Base-by-base conservation (phyloP, 2,888 invertebrate genomes). In the Plutella xylostella region DNA sequence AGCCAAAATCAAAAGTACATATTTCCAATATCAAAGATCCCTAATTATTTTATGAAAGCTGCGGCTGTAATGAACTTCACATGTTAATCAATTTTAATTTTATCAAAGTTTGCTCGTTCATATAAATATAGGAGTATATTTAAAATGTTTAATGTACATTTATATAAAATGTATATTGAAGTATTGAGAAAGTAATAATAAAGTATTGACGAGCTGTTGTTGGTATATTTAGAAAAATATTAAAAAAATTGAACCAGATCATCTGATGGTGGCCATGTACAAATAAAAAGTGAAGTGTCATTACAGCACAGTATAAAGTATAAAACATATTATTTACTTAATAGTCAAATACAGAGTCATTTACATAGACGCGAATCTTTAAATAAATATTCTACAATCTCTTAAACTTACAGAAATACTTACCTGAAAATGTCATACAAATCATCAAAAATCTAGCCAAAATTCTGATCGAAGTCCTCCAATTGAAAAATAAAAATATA, bases 241-340 rank as follows among this genome's bases (percentile, higher is more conserved):
- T 71, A 77, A 74, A 69, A 63, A 61, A 51, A 50, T 48, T 59
- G 57, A 78, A 73, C 72, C 88, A 88, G 88, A 88, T 87, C 88
- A 88, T 88, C 88, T 88, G 88, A 88, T 88, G 88, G 84, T 86
- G 78, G 70, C 83, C 85, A 87, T 87, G 88, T 88, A 88, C 88
- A 88, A 88, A 88, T 86, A 54, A 60, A 61, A 69, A 72, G 78
- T 80, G 80, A 72, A 67, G 44, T 60, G 73, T 67, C 72, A 63
- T 74, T 64, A 69, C 60, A 60, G 51, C 58, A 54, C 55, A 52
- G 69, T 65, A 74, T 66, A 74, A 66, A 74, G 62, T 76, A 77
- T 73, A 70, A 69, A 67, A 57, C 66, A 66, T 61, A 67, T 63
- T 66, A 61, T 72, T 25, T 28, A 44, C 22, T 73, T 82, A 79